Evolutionary conservation across 2,797 vertebrate genomes (phyloP).

Genomic region (Protosalanx chinensis): DNA sequence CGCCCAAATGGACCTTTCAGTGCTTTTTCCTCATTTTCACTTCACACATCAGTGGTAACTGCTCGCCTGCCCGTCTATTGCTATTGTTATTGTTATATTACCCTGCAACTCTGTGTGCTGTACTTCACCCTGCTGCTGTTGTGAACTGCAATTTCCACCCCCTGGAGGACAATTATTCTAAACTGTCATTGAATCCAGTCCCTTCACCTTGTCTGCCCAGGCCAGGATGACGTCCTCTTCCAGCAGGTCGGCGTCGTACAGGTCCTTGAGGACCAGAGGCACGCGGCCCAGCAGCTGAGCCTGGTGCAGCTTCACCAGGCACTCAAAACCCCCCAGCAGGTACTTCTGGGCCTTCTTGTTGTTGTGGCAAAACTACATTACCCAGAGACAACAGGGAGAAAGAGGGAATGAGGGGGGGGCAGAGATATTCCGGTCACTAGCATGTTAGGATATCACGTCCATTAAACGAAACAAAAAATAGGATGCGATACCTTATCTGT

Average conservation of each 20-base stretch:
- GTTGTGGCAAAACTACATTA: constrained; percentile 89
- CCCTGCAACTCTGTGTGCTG: no score
- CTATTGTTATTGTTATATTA: no score
- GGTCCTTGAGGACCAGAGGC: constrained; percentile 92
- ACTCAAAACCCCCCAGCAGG: constrained; percentile 91
- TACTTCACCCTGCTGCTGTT: no score
- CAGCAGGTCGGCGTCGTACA: constrained; percentile 94
- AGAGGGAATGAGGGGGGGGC: neutral
- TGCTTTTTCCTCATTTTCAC: no score
- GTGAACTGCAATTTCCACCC: no score
- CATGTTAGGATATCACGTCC: neutral
- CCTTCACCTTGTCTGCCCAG: constrained; percentile 90
- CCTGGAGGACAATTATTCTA: no score
- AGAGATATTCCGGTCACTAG: neutral
- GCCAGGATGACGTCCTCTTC: constrained; percentile 94
- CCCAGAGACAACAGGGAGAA: constrained; percentile 11
- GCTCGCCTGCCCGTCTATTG: no score
- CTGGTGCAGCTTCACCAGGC: constrained; percentile 93
- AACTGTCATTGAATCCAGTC: no score
- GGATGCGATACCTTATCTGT: no score
- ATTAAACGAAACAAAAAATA: no score
- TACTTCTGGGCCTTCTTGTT: constrained; percentile 96
- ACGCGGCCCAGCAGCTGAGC: constrained; percentile 88
- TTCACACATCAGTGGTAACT: no score
- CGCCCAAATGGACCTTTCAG: neutral